Conservation (phyloP, 2,797 vertebrate species). For the Onychomys leucogaster region DNA sequence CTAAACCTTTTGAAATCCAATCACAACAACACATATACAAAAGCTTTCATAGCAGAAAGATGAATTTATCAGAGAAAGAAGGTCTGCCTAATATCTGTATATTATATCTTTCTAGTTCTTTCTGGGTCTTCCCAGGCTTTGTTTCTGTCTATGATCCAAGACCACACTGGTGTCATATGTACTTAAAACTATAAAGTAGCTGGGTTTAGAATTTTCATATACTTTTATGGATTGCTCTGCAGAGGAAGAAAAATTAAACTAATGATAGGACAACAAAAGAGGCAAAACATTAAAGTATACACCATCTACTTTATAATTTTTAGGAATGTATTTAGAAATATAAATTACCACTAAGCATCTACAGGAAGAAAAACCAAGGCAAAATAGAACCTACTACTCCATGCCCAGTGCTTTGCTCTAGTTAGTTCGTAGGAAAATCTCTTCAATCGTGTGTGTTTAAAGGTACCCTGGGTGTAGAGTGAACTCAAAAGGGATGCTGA, state of each 20-base stretch:
- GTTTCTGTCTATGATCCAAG: not conserved
- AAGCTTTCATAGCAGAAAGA: not conserved
- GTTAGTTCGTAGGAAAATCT: not conserved
- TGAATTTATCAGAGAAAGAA: not conserved
- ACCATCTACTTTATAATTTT: not conserved
- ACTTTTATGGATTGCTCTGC: not conserved
- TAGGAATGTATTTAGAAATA: not conserved
- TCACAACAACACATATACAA: not conserved
- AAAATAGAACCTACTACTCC: not conserved
- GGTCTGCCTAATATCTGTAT: not conserved
- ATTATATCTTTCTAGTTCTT: not conserved
- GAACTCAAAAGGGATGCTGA: not conserved
- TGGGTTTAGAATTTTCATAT: not conserved
- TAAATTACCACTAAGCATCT: not conserved
- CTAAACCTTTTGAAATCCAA: not conserved
- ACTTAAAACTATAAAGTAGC: not conserved
- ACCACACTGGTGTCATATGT: not conserved
- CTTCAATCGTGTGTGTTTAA: not conserved
- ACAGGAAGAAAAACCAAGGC: not conserved
- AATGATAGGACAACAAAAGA: not conserved
- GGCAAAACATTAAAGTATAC: not conserved
- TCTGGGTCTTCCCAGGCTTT: not conserved
- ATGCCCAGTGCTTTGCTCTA: not conserved
- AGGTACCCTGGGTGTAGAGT: not conserved
- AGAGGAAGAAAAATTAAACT: not conserved